These are phyloP conservation scores for Rotaria sp. DNA, from an alignment of 2,888 invertebrate species.

Conservation along the genomic window DNA sequence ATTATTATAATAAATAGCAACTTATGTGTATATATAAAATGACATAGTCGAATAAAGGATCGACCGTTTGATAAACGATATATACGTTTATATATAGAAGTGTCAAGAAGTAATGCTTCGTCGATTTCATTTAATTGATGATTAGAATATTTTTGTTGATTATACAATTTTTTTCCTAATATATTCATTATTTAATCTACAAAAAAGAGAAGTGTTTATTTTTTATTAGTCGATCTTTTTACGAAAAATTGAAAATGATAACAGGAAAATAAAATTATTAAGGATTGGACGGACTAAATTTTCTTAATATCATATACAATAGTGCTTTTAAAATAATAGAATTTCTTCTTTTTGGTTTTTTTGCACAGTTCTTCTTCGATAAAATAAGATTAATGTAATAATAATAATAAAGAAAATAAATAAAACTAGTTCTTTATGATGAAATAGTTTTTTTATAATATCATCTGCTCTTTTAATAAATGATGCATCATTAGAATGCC, in stretches of 20 bases:
- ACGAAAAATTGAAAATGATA: not conserved
- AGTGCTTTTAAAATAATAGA: not conserved
- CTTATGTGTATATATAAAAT: not conserved
- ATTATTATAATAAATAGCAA: not conserved
- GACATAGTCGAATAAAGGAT: not conserved
- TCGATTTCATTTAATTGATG: not conserved
- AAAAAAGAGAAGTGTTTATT: not conserved
- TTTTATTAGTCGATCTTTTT: not conserved
- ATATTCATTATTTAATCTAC: not conserved
- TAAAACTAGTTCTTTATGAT: not conserved
- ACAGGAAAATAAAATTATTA: no score
- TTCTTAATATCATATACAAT: no score
- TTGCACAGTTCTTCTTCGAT: not conserved
- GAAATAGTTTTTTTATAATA: not conserved
- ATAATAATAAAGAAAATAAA: not conserved
- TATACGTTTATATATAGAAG: not conserved
- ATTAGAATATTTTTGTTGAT: not conserved
- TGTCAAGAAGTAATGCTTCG: not conserved
- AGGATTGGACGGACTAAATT: not conserved
- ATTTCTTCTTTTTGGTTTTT: not conserved
- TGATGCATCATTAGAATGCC: not conserved
- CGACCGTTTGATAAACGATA: not conserved
- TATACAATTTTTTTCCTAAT: not conserved
- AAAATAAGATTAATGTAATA: not conserved
- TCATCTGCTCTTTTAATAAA: not conserved